Percentiles rank a stretch among this genome's conserved stretches.
phyloP scores from a whole-genome alignment of 92 coral and sea anemone species.

The Umimayanthus chanpuru region DNA sequence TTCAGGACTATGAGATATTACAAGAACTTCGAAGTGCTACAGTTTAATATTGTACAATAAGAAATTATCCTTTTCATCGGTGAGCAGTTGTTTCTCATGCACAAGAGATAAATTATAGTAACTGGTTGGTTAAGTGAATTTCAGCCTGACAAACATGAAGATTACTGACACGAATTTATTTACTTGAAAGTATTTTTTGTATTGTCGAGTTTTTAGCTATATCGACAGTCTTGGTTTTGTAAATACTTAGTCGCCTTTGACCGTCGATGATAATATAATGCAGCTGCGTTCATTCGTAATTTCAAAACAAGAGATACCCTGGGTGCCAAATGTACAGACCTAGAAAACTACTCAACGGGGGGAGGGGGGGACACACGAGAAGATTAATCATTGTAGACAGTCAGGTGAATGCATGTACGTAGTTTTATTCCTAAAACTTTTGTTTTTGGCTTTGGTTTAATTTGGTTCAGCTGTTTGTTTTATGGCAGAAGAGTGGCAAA shows the following conservation, averaged over 20 bases:
- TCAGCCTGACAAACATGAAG: neutral
- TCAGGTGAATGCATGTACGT: no score
- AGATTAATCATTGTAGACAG: no score
- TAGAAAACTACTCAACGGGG: no score
- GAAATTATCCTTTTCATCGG: neutral
- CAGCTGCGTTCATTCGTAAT: neutral
- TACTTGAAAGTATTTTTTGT: neutral
- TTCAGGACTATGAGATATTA: neutral
- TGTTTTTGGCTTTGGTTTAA: no score
- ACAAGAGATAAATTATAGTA: no score
- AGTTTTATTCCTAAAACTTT: no score
- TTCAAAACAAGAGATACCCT: no score
- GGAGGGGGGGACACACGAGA: no score
- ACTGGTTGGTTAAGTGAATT: neutral
- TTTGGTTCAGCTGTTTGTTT: no score
- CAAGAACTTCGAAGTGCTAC: neutral
- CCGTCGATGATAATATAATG: neutral
- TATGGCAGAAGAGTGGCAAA: no score
- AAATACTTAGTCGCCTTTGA: neutral
- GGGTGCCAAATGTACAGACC: neutral
- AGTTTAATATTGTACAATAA: neutral
- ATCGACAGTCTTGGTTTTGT: neutral
- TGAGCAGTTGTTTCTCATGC: no score
- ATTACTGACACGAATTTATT: neutral
- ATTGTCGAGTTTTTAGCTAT: neutral